These are phyloP conservation scores for Notolepis coatsorum DNA, from an alignment of 2,797 vertebrate genomes.

Conservation along the genomic window DNA sequence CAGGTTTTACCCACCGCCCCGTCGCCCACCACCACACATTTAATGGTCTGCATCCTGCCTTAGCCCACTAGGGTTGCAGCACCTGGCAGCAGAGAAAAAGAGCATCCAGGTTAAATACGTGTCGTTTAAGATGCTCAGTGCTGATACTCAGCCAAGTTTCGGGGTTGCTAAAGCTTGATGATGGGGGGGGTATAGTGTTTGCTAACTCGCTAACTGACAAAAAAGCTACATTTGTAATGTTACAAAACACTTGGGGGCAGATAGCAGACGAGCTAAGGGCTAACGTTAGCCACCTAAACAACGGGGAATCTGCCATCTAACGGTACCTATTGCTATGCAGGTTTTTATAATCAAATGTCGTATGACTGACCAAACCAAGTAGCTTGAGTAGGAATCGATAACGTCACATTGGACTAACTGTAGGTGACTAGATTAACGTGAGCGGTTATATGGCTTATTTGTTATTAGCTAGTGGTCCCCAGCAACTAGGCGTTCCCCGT, in stretches of 20 bases:
- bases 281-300: constrained; percentile 55
- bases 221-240: not conserved
- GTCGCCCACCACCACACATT: constrained; percentile 95
- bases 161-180: no score
- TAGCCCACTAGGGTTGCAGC: constrained; percentile 81
- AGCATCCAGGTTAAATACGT: constrained; percentile 34
- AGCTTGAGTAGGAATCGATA: no score
- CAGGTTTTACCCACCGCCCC: constrained; percentile 96
- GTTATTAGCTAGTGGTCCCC: no score
- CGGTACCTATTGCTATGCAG: not conserved
- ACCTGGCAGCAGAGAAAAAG: constrained; percentile 68
- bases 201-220: no score
- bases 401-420: no score
- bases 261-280: constrained; percentile 58
- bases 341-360: not conserved
- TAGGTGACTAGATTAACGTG: not conserved
- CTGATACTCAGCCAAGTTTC: not conserved
- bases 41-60: constrained; percentile 96
- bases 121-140: not conserved
- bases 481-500: constrained; percentile 77
- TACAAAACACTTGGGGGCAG: constrained; percentile 4
- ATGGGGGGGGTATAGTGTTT: no score
- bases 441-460: constrained; percentile 1
- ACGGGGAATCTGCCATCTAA: constrained; percentile 31
- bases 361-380: not conserved